phyloP scores from a whole-genome alignment of 2,888 invertebrate species.

The Eupithecia dodoneata region DNA sequence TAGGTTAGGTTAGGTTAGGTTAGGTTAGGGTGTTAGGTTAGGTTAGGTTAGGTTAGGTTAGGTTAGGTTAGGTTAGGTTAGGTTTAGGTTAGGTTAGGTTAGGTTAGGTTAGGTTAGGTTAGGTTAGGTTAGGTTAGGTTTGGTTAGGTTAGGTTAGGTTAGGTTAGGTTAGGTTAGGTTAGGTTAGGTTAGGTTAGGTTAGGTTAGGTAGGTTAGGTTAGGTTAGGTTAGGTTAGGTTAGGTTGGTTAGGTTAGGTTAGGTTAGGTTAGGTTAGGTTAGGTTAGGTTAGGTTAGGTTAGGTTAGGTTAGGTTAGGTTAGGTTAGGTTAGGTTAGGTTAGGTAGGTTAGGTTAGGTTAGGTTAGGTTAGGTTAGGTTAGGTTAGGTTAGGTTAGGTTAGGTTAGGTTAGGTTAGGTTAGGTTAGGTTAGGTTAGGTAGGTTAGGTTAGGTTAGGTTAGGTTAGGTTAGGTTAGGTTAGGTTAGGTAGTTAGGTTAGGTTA shows the following conservation, averaged over 20 bases:
- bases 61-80: too few species aligned
- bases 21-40: too few species aligned
- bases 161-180: conserved; percentile 13
- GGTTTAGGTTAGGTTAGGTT: conserved; percentile 3
- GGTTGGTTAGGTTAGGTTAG: conserved; percentile 18
- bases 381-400: conserved; percentile 13
- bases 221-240: conserved; percentile 34
- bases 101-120: conserved; percentile 5
- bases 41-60: too few species aligned
- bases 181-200: conserved; percentile 16
- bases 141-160: conserved; percentile 12
- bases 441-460: too few species aligned
- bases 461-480: conserved; percentile 28
- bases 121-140: conserved; percentile 11
- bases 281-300: conserved; percentile 25
- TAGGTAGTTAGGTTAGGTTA: conserved; percentile 28
- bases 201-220: too few species aligned
- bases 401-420: conserved; percentile 29
- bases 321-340: too few species aligned
- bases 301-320: conserved; percentile 2
- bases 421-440: conserved; percentile 12
- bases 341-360: too few species aligned
- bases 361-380: too few species aligned
- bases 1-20: too few species aligned
- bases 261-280: conserved; percentile 26